Evolutionary conservation across 2,888 invertebrate genomes (phyloP).

Genomic region (Heliconius aoede): DNA sequence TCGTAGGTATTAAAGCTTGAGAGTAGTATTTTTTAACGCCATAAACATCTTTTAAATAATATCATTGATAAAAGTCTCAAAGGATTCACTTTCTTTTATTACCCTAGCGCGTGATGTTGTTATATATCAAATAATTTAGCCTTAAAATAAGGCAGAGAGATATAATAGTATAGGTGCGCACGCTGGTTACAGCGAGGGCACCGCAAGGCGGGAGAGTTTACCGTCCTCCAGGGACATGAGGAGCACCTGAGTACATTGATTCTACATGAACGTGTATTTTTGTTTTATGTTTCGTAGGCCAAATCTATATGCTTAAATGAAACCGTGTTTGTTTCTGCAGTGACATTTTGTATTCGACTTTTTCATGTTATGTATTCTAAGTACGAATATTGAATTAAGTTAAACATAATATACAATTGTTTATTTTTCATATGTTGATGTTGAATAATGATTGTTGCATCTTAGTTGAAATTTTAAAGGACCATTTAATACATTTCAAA

Average conservation of each 20-base stretch:
- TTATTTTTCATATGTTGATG: too few relatives aligned
- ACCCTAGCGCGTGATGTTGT: background rate
- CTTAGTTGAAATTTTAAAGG: too few relatives aligned
- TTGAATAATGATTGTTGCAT: too few relatives aligned
- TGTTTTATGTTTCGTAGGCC: slow-evolving; percentile 31
- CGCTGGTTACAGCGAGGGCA: slow-evolving; percentile 49
- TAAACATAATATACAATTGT: background rate
- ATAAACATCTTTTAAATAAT: background rate
- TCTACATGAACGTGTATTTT: slow-evolving; percentile 54
- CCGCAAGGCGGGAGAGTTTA: slow-evolving; percentile 62
- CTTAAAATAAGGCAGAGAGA: slow-evolving; percentile 22
- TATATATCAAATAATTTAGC: slow-evolving; percentile 22
- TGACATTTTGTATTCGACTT: slow-evolving; percentile 5
- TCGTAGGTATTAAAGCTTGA: too few relatives aligned
- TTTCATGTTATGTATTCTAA: background rate
- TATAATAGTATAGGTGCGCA: slow-evolving; percentile 39
- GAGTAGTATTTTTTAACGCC: too few relatives aligned
- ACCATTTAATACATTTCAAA: too few relatives aligned
- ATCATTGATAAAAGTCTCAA: background rate
- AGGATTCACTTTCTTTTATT: slow-evolving; percentile 1
- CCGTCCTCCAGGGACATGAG: slow-evolving; percentile 60
- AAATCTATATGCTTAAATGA: slow-evolving; percentile 29
- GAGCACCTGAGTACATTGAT: slow-evolving; percentile 65
- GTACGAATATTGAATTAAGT: background rate
- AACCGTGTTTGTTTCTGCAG: slow-evolving; percentile 42